Evolutionary conservation across 2,113 vertebrate genomes (phyloP).

Genomic region (Sula dactylatra): DNA sequence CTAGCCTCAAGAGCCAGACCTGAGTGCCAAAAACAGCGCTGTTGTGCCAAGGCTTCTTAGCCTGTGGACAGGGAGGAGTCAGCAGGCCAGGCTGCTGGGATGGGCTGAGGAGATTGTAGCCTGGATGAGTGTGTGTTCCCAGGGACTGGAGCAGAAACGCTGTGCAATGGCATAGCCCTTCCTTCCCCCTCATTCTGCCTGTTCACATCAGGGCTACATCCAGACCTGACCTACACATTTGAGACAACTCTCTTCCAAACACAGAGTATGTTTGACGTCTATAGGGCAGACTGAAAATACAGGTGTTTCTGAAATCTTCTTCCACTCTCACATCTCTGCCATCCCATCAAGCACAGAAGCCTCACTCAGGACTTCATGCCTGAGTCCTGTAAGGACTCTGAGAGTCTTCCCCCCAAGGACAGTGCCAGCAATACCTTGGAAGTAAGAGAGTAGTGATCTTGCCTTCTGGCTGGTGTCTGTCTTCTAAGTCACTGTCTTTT

Average conservation of each 20-base stretch:
- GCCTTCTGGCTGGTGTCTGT: neutral
- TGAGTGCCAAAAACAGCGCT: neutral
- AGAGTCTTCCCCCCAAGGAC: neutral
- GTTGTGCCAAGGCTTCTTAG: neutral
- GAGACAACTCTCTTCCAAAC: neutral
- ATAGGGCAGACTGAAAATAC: neutral
- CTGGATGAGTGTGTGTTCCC: neutral
- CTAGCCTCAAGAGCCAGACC: neutral
- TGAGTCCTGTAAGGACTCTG: neutral
- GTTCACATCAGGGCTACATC: neutral
- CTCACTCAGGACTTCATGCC: neutral
- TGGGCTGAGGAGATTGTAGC: neutral
- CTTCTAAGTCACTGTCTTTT: constrained; percentile 16
- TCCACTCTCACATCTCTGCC: neutral
- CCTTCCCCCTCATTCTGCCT: neutral
- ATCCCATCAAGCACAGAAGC: neutral
- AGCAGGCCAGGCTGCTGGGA: neutral
- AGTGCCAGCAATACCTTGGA: neutral
- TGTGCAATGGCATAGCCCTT: neutral
- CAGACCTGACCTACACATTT: neutral
- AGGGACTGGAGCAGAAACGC: neutral
- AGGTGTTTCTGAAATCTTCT: neutral
- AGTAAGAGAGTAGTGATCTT: neutral
- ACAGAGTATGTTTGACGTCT: neutral
- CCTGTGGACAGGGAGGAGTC: neutral